These are phyloP conservation scores for Choreutis nemorana DNA, from an alignment of 2,888 invertebrate genomes.

Conservation along the genomic window DNA sequence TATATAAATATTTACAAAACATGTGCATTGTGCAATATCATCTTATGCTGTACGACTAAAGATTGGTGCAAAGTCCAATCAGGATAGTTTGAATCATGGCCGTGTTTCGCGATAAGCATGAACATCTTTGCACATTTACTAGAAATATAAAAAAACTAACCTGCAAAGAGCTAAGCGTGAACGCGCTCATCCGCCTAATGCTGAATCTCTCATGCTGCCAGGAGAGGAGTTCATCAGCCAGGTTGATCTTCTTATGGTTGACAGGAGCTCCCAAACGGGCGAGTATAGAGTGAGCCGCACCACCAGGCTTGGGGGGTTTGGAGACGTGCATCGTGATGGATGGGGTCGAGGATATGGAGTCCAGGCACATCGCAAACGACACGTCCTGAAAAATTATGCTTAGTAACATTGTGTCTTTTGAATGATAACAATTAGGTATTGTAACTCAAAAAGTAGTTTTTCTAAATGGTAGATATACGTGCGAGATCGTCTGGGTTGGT, in stretches of 20 bases:
- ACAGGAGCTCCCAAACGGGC: slow-evolving; percentile 67
- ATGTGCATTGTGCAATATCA: too few species aligned
- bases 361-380: slow-evolving; percentile 89
- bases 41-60: too few species aligned
- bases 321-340: slow-evolving; percentile 91
- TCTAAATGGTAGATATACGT: too few species aligned
- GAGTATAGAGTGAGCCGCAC: slow-evolving; percentile 74
- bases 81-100: too few species aligned
- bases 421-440: too few species aligned
- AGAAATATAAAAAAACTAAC: slow-evolving; percentile 28
- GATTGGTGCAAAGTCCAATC: too few species aligned
- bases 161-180: slow-evolving; percentile 85
- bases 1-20: too few species aligned
- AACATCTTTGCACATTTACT: too few species aligned
- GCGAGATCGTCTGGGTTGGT: too few species aligned
- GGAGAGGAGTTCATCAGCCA: slow-evolving; percentile 88
- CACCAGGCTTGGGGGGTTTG: slow-evolving; percentile 90
- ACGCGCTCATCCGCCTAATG: slow-evolving; percentile 88
- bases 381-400: slow-evolving; percentile 77
- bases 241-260: slow-evolving; percentile 95
- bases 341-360: slow-evolving; percentile 75
- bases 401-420: not conserved
- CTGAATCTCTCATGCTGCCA: slow-evolving; percentile 99
- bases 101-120: too few species aligned
- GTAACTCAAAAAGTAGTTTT: too few species aligned